Base-by-base conservation (phyloP, 2,888 invertebrate genomes). In the Scrobipalpa costella region DNA sequence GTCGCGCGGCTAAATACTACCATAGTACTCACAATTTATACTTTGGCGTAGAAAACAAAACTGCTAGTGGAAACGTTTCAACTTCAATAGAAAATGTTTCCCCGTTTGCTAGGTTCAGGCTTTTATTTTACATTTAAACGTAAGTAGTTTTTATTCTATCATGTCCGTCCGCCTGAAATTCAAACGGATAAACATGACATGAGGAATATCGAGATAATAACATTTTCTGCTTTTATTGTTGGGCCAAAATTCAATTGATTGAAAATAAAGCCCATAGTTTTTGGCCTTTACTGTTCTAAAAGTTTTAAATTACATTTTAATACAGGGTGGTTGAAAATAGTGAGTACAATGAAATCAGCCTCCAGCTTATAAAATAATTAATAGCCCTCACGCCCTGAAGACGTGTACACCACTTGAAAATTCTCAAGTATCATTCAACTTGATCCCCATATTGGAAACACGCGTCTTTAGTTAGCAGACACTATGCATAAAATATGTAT, bases 1-100 rank as follows among this genome's bases (percentile, higher is more conserved):
- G 79, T 76, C 74, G 75, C 74, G 71, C 77, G 73, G 64, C 73
- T 74, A 76, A 79, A 73, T 71, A 8, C 47, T 7, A 1, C 6
- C n/a, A 73, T 44, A 62, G 49, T 52, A 34, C 52, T 60, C 19
- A 34, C 34, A 33, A 33, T 33, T 27, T 15, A 55, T 55, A 13
- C 55, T 55, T n/a, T 7, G 7, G 33, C n/a, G 27, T 13, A 19
- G 50, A 15, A 44, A n/a, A n/a, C n/a, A 6, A 44, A 15, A 15
- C 15, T 44, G 44, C 44, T 27, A 27, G n/a, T 44, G n/a, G 15
- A 15, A 1, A 2, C n/a, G 15, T 44, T 9, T 44, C 44, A 15
- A 44, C 15, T 44, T 44, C 1, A 15, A 15, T 1, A 44, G 6
- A n/a, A 44, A 44, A 40, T 11, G 2, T n/a, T 40, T 7, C 7